Conservation (phyloP, 2,888 invertebrate genomes). For the Tetragonisca angustula region DNA sequence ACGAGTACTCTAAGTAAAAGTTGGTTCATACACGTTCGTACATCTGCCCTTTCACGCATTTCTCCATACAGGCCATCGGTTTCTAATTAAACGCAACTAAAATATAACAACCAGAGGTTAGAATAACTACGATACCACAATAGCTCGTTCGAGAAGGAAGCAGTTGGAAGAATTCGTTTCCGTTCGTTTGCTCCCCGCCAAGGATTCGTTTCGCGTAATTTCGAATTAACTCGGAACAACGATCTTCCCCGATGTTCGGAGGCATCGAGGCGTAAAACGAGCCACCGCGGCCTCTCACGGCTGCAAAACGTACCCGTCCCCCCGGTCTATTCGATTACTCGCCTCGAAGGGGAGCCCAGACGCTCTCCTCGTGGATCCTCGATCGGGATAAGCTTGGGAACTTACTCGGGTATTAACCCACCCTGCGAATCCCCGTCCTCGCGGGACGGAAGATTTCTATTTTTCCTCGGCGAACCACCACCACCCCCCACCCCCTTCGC, state of each 20-base stretch:
- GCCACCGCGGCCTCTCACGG: slow-evolving; percentile 46
- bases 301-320: slow-evolving; percentile 37
- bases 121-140: no score
- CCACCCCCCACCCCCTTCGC: no score
- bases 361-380: neutral
- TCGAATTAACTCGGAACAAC: slow-evolving; percentile 51
- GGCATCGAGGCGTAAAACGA: slow-evolving; percentile 65
- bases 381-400: slow-evolving; percentile 14
- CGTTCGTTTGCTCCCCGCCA: neutral
- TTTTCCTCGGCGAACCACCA: neutral
- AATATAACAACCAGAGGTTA: no score
- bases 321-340: slow-evolving; percentile 58
- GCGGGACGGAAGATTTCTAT: no score
- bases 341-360: neutral
- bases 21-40: no score
- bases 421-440: neutral
- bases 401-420: slow-evolving; percentile 29
- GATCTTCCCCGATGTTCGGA: slow-evolving; percentile 43
- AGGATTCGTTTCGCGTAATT: slow-evolving; percentile 23
- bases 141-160: neutral
- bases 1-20: no score
- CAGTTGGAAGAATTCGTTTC: no score
- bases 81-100: no score
- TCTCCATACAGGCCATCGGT: no score
- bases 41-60: no score